These are phyloP conservation scores for Panzeria rudis DNA, from an alignment of 2,888 invertebrate species.

Conservation along the genomic window DNA sequence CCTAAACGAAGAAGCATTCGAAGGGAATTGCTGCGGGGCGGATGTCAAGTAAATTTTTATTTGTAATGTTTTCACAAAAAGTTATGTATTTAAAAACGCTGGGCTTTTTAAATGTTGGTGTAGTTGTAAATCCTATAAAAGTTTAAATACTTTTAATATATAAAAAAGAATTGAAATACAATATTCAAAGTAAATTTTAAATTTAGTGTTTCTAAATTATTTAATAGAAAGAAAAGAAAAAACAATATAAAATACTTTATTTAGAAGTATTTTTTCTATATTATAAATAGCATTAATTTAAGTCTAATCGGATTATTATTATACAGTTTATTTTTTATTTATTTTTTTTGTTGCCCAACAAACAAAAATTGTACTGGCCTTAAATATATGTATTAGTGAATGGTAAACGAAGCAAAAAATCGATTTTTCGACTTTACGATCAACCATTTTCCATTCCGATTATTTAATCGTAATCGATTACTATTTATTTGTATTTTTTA, in stretches of 20 bases:
- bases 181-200: slow-evolving; percentile 31
- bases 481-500: too few relatives aligned
- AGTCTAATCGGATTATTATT: slow-evolving; percentile 54
- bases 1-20: too few relatives aligned
- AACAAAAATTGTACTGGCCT: slow-evolving; percentile 33
- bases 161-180: background rate
- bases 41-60: background rate
- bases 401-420: too few relatives aligned
- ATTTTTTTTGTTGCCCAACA: slow-evolving; percentile 13
- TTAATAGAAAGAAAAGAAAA: background rate
- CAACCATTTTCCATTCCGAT: too few relatives aligned
- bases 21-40: too few relatives aligned
- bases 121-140: slow-evolving; percentile 17
- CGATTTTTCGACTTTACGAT: too few relatives aligned
- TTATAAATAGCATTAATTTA: slow-evolving; percentile 24
- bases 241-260: slow-evolving; percentile 22
- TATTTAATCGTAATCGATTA: too few relatives aligned
- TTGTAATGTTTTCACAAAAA: background rate
- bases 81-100: too few relatives aligned
- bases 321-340: too few relatives aligned
- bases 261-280: slow-evolving; percentile 35
- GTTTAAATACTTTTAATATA: background rate
- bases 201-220: slow-evolving; percentile 45
- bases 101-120: background rate
- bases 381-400: too few relatives aligned